phyloP scores from a whole-genome alignment of 2,888 invertebrate species.

The Brenthis ino region DNA sequence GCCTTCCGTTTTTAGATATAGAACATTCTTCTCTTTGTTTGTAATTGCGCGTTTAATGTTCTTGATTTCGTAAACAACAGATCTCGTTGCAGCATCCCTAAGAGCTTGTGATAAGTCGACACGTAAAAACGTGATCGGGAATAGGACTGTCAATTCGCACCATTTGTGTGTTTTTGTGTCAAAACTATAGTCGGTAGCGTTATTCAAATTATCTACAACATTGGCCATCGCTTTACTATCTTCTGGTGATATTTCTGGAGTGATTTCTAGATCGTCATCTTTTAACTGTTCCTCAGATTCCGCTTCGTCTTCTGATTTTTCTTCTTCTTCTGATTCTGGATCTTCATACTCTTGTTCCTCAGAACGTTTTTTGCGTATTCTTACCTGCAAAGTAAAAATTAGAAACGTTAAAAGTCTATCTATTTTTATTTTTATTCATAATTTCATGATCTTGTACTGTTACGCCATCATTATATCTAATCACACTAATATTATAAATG shows the following conservation, averaged over 20 bases:
- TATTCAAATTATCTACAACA: conserved; percentile 65
- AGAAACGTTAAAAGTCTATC: background rate
- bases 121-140: conserved; percentile 75
- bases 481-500: no score
- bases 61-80: conserved; percentile 90
- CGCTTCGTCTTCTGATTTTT: conserved; percentile 76
- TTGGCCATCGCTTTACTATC: conserved; percentile 62
- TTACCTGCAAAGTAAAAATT: conserved; percentile 52
- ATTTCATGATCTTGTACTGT: no score
- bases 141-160: conserved; percentile 91
- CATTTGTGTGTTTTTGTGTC: conserved; percentile 90
- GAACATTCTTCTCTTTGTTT: conserved; percentile 84
- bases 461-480: no score
- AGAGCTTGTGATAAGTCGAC: conserved; percentile 90
- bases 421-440: background rate
- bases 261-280: conserved; percentile 55
- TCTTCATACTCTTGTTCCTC: conserved; percentile 87
- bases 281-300: conserved; percentile 56
- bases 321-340: conserved; percentile 83
- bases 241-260: conserved; percentile 51
- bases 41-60: conserved; percentile 93
- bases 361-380: conserved; percentile 78
- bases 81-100: conserved; percentile 85
- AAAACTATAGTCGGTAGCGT: conserved; percentile 86
- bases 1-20: conserved; percentile 95